Evolutionary conservation across 2,888 invertebrate genomes (phyloP).

Genomic region (Chorisops tibialis): DNA sequence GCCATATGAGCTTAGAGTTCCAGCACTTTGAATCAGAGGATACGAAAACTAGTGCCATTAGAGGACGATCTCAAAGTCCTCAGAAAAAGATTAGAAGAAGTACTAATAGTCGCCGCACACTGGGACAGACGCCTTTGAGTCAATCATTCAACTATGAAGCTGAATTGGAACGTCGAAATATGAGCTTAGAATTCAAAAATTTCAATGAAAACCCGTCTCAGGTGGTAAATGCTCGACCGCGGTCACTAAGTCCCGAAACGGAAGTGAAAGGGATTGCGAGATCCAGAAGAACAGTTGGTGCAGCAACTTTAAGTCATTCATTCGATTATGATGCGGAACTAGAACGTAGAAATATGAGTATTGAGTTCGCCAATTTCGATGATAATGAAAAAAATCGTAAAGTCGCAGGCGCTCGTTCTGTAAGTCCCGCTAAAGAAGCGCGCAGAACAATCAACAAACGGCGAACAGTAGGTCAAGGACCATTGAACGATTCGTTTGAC

Average conservation of each 20-base stretch:
- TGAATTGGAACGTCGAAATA: neutral
- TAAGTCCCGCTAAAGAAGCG: neutral
- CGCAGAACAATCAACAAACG: neutral
- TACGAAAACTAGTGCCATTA: neutral
- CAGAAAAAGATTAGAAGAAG: neutral
- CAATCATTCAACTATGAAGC: no score
- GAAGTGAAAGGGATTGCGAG: no score
- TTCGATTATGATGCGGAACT: neutral
- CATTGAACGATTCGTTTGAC: neutral
- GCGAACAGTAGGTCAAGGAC: neutral
- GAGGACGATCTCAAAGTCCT: neutral
- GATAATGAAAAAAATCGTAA: neutral
- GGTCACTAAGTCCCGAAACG: neutral
- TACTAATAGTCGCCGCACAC: no score
- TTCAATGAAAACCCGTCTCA: neutral
- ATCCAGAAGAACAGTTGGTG: neutral
- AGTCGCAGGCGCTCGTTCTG: neutral
- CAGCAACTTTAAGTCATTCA: neutral
- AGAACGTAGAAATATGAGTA: neutral
- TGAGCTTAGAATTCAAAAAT: constrained; percentile 1
- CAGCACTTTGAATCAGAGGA: neutral
- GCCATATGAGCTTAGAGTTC: neutral
- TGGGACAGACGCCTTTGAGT: no score
- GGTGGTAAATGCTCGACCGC: neutral
- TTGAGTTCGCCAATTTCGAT: neutral